These are phyloP conservation scores for Prosapia bicincta DNA, from an alignment of 2,888 invertebrate species.

Conservation along the genomic window DNA sequence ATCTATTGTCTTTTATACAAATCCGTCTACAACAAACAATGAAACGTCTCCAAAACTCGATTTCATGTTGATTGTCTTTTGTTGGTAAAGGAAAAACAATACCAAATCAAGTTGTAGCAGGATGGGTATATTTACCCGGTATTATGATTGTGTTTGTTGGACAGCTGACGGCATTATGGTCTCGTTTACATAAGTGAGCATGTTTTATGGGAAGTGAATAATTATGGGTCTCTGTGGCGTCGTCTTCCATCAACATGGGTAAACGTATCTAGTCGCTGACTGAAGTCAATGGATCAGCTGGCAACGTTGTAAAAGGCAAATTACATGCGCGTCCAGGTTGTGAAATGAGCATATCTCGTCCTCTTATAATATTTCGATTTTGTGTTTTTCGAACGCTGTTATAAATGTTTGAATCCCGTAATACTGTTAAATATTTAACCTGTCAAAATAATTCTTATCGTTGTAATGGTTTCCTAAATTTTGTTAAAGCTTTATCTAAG, in stretches of 20 bases:
- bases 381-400: too few relatives aligned
- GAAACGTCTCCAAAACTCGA: background rate
- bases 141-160: background rate
- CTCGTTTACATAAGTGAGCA: background rate
- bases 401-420: too few relatives aligned
- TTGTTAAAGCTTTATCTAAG: too few relatives aligned
- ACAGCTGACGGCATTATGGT: background rate
- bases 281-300: background rate
- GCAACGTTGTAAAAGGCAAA: too few relatives aligned
- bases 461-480: too few relatives aligned
- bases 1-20: background rate
- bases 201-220: background rate
- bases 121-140: background rate
- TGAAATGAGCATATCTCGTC: too few relatives aligned
- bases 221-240: too few relatives aligned
- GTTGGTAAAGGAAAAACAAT: background rate
- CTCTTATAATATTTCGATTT: too few relatives aligned
- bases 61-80: background rate
- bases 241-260: background rate
- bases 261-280: background rate
- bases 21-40: background rate
- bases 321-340: too few relatives aligned
- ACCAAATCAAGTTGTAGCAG: background rate
- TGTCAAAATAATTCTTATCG: too few relatives aligned
- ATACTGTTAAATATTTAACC: too few relatives aligned